phyloP scores from a whole-genome alignment of 1,140 invertebrate species.

The Delia radicum region DNA sequence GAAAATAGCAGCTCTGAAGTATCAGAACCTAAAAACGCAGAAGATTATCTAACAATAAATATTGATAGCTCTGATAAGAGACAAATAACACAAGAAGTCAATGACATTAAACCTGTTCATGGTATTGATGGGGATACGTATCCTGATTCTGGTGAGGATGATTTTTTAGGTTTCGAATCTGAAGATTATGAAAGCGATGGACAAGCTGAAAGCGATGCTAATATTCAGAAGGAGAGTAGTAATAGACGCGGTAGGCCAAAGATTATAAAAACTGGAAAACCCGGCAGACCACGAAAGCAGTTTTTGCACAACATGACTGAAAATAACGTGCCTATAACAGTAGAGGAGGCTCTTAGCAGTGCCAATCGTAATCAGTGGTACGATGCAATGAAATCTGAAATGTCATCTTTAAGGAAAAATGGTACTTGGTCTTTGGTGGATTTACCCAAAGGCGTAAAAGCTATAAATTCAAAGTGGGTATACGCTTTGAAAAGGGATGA shows the following conservation, averaged over 20 bases:
- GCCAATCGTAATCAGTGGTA: conserved; percentile 34
- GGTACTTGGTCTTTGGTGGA: conserved; percentile 33
- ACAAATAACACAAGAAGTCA: too few species aligned
- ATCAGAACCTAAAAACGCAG: too few species aligned
- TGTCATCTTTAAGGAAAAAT: conserved; percentile 8
- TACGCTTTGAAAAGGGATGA: background rate
- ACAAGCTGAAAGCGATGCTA: background rate
- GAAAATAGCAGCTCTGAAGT: background rate
- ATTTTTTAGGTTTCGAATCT: background rate
- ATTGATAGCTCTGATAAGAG: too few species aligned
- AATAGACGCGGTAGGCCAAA: background rate
- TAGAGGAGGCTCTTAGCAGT: conserved; percentile 5
- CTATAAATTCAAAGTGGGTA: conserved; percentile 20
- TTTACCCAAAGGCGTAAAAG: background rate
- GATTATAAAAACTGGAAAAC: background rate
- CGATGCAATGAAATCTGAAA: conserved; percentile 32
- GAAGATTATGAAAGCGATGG: too few species aligned
- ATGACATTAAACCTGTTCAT: too few species aligned
- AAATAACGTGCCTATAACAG: conserved; percentile 1
- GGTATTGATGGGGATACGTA: too few species aligned
- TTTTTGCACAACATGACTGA: background rate
- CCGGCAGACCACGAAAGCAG: background rate
- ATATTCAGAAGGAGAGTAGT: background rate
- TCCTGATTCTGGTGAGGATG: background rate
- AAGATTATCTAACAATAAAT: too few species aligned